A percentile compares a stretch with the other conserved stretches of the same genome.
Evolutionary conservation across 2,888 invertebrate species (phyloP).

Genomic region (Halictus quadricinctus): DNA sequence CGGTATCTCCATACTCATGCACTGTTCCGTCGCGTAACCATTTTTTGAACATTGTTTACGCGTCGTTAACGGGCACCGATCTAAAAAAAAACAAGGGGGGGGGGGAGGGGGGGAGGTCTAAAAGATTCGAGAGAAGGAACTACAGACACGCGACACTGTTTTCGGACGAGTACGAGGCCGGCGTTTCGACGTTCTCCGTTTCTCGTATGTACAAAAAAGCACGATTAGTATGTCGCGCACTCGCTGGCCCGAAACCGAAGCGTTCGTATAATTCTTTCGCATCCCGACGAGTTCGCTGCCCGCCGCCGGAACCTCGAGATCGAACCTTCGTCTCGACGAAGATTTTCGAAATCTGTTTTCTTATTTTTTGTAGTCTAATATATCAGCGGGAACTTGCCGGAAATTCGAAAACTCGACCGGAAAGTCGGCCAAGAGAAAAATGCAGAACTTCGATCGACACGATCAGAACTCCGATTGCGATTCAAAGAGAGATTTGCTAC

Average conservation of each 20-base stretch:
- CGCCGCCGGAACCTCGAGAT: too few species aligned
- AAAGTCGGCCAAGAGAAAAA: not conserved
- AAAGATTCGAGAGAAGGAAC: constrained; percentile 28
- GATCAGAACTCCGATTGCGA: not conserved
- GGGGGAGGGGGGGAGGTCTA: not conserved
- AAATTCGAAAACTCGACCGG: not conserved
- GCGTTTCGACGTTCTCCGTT: constrained; percentile 27
- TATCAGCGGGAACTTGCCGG: not conserved
- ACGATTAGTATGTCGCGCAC: not conserved
- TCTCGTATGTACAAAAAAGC: too few species aligned
- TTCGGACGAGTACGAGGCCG: constrained; percentile 43
- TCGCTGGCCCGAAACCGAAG: constrained; percentile 3
- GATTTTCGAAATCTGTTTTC: not conserved
- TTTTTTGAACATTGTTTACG: constrained; percentile 10
- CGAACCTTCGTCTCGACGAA: too few species aligned
- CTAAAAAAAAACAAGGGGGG: not conserved
- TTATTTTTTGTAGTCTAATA: not conserved
- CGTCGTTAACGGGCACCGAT: constrained; percentile 22
- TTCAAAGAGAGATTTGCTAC: not conserved
- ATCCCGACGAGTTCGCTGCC: not conserved
- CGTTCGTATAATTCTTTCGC: constrained; percentile 4
- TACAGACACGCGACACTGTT: constrained; percentile 19
- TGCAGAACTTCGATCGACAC: not conserved
- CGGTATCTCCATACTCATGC: not conserved
- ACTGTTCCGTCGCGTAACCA: constrained; percentile 16